Evolutionary conservation across 1,140 invertebrate genomes (phyloP).

Genomic region (Tetragonula clypearis): DNA sequence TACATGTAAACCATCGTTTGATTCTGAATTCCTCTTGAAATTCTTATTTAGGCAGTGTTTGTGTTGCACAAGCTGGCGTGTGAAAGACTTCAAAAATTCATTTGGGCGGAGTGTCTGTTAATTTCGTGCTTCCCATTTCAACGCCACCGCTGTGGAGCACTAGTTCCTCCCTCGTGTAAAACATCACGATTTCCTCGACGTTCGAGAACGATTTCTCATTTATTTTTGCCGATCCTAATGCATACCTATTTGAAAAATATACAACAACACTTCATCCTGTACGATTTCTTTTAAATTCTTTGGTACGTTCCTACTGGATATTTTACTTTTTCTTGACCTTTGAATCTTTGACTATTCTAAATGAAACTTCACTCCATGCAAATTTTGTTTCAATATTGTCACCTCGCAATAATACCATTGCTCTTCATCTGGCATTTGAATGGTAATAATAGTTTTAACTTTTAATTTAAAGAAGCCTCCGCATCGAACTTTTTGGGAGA

Average conservation of each 20-base stretch:
- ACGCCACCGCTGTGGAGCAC: constrained; percentile 74
- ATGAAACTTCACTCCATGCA: background rate
- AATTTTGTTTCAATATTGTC: background rate
- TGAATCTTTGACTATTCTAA: too few species aligned
- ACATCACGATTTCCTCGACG: constrained; percentile 78
- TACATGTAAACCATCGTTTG: background rate
- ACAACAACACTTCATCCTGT: background rate
- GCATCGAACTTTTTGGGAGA: too few species aligned
- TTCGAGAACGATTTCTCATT: constrained; percentile 74
- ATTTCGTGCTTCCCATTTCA: constrained; percentile 75
- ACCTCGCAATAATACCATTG: too few species aligned
- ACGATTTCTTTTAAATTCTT: background rate
- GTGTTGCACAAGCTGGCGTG: background rate
- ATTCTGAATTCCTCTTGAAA: background rate
- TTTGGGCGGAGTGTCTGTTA: constrained; percentile 76
- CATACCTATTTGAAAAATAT: constrained; percentile 68
- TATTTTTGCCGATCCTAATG: constrained; percentile 73
- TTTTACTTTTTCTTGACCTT: background rate
- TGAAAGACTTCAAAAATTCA: constrained; percentile 1
- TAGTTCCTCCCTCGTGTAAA: constrained; percentile 73
- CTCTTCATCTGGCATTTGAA: background rate
- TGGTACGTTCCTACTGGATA: background rate
- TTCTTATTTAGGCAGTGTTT: constrained; percentile 37
- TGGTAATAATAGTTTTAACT: background rate
- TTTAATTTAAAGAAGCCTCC: background rate